phyloP scores from a whole-genome alignment of 2,113 vertebrate genomes.

The Callaeas wilsoni region DNA sequence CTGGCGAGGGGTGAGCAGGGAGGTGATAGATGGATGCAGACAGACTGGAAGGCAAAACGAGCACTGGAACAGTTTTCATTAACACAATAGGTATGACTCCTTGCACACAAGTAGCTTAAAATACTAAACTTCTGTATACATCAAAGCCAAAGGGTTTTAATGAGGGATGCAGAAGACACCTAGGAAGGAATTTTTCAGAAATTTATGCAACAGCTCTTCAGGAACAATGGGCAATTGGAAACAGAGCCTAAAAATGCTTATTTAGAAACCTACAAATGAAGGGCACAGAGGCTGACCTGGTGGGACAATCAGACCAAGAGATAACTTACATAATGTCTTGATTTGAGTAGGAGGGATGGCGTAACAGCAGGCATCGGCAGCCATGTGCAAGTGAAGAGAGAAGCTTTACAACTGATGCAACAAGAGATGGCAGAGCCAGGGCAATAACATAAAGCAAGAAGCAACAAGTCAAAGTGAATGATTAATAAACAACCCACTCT shows the following conservation, averaged over 20 bases:
- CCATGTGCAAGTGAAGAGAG: not conserved
- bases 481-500: not conserved
- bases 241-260: not conserved
- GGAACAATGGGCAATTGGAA: not conserved
- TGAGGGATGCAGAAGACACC: not conserved
- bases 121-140: not conserved
- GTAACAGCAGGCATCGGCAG: not conserved
- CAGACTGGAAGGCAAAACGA: not conserved
- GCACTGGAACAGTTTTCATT: not conserved
- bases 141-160: not conserved
- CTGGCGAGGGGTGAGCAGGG: accelerated
- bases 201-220: not conserved
- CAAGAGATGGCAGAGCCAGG: not conserved
- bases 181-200: not conserved
- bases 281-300: not conserved
- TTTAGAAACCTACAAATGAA: not conserved
- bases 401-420: not conserved
- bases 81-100: not conserved
- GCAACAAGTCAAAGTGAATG: not conserved
- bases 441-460: not conserved
- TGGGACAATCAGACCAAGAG: not conserved
- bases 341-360: not conserved
- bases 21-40: not conserved
- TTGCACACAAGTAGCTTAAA: not conserved
- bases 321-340: not conserved